Evolutionary conservation across 2,888 invertebrate species (phyloP).

Genomic region (Phyllotreta cruciferae): DNA sequence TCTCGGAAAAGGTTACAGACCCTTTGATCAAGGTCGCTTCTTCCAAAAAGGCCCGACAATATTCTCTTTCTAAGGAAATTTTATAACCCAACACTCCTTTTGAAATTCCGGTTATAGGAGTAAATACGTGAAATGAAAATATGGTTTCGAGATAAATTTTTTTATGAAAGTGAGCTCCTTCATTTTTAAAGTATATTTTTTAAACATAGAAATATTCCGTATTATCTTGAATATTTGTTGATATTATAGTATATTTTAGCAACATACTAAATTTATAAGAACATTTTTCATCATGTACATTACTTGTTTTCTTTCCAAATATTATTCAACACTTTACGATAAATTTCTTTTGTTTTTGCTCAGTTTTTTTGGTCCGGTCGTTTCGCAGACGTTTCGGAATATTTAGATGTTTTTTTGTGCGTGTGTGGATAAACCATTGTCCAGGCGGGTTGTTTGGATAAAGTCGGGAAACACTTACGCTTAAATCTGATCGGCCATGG

Average conservation of each 20-base stretch:
- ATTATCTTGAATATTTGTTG: no score
- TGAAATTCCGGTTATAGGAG: background rate
- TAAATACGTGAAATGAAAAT: background rate
- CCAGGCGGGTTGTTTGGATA: conserved; percentile 1
- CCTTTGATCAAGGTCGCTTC: conserved; percentile 18
- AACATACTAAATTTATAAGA: no score
- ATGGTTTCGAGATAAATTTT: no score
- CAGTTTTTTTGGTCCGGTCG: background rate
- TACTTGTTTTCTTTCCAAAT: no score
- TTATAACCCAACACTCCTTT: conserved; percentile 1
- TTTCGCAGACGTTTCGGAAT: conserved; percentile 10
- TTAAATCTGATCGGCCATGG: conserved; percentile 7
- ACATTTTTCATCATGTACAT: background rate
- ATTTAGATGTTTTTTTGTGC: conserved; percentile 7
- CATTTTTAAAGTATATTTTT: no score
- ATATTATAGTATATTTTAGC: no score
- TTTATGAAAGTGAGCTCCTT: no score
- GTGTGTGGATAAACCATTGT: conserved; percentile 8
- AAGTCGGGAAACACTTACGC: background rate
- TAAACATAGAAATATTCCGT: no score
- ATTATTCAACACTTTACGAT: conserved; percentile 2
- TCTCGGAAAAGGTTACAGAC: conserved; percentile 14
- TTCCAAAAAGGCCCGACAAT: conserved; percentile 5
- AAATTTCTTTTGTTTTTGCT: conserved; percentile 11
- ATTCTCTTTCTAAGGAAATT: conserved; percentile 8